Base-by-base conservation (phyloP, 2,797 vertebrate species). In the Poecilia velifera region DNA sequence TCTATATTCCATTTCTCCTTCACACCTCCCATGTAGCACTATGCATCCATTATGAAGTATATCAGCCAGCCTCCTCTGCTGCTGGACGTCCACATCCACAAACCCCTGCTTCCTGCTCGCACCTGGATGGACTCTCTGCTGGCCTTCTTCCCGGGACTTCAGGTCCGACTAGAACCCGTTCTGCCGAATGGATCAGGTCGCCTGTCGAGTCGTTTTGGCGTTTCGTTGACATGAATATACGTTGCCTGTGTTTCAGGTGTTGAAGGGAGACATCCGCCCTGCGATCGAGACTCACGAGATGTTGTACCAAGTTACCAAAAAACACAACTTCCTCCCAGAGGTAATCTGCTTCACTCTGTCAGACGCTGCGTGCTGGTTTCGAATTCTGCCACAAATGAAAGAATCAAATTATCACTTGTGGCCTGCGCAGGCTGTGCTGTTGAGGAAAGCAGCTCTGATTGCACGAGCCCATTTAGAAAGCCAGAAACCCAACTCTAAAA, bases 231-330 rank as follows among this genome's bases (percentile, higher is more conserved):
- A 16, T 6, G 22, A 39, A 39, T 46, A 39, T 46, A 2, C 45
- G 22, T 46, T 73, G 16, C 55, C 0, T 10, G 10, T 76, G 34
- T 75, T 46, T 41, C 90, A 99, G 98, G 98, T 99, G 73, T 86
- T 99, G 90, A 99, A 99, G 90, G 98, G 98, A 8, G 98, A 99
- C 86, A 99, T 99, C 82, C 97, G 98, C 8, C 98, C 98, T 80
- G 98, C 98, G 82, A 99, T 99, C 82, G 98, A 99, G 95, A 99
- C 98, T 68, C 98, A 99, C 76, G 98, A 99, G 95, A 99, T 99
- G 98, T 91, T 99, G 57, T 99, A 98, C 94, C 98, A 99, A 92
- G 98, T 99, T 83, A 99, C 98, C 88, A 99, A 99, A 94, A 99
- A 99, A 87, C 98, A 99, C 94, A 99, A 99, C 93, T 99, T 99